Conservation (phyloP, 2,113 vertebrate species). For the Conger conger region DNA sequence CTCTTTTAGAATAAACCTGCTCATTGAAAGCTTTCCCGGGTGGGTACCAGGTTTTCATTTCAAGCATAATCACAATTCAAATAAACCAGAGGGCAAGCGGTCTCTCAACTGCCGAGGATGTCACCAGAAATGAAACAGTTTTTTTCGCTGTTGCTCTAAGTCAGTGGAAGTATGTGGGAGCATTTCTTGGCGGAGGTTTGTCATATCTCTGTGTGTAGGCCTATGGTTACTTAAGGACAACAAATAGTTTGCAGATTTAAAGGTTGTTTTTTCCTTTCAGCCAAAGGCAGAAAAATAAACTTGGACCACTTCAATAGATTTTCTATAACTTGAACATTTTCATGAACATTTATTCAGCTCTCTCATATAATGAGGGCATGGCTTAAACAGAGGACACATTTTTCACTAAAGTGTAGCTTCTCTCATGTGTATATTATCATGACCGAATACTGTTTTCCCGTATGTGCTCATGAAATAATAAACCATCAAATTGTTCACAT, state of each 20-base stretch:
- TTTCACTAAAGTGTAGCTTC: neutral
- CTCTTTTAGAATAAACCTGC: too few species aligned
- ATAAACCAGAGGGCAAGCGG: neutral
- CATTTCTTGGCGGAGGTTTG: neutral
- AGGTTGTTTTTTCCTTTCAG: neutral
- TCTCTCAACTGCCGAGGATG: neutral
- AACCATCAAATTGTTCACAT: neutral
- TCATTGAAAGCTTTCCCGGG: too few species aligned
- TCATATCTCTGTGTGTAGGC: neutral
- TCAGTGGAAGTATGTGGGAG: neutral
- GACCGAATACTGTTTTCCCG: neutral
- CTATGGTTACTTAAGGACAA: neutral
- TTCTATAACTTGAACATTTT: neutral
- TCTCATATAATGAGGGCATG: neutral
- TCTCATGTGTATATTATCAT: neutral
- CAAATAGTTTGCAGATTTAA: neutral
- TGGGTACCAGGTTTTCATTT: neutral
- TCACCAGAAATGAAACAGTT: neutral
- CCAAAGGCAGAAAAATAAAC: conserved; percentile 1
- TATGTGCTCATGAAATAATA: neutral
- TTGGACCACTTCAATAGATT: neutral
- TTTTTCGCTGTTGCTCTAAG: neutral
- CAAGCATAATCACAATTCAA: neutral
- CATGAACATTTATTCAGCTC: neutral
- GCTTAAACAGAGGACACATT: neutral